These are phyloP conservation scores for Aquatica leii DNA, from an alignment of 2,888 invertebrate species.

Conservation along the genomic window DNA sequence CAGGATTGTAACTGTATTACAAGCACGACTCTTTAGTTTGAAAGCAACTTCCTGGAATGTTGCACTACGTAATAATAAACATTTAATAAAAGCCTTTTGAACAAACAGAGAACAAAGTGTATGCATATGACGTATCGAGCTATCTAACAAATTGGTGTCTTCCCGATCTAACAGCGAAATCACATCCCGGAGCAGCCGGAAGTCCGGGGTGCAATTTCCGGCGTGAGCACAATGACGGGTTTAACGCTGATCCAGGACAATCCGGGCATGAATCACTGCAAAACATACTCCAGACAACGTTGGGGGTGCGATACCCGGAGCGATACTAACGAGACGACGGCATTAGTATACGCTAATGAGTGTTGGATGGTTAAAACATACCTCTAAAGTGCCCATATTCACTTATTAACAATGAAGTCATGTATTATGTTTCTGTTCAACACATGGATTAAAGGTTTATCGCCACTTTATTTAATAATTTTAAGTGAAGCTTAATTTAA, in stretches of 20 bases:
- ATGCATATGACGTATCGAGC: slow-evolving; percentile 35
- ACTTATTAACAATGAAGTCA: slow-evolving; percentile 20
- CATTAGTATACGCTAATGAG: slow-evolving; percentile 35
- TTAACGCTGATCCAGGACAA: slow-evolving; percentile 50
- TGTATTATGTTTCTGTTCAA: slow-evolving; percentile 11
- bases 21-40: too few relatives aligned
- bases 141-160: slow-evolving; percentile 52
- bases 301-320: slow-evolving; percentile 34
- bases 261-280: slow-evolving; percentile 52
- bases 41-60: too few relatives aligned
- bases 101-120: slow-evolving; percentile 23
- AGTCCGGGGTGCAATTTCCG: slow-evolving; percentile 57
- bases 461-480: too few relatives aligned
- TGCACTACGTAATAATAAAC: too few relatives aligned
- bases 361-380: slow-evolving; percentile 32
- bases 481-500: too few relatives aligned
- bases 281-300: slow-evolving; percentile 46
- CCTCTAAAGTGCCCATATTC: slow-evolving; percentile 29
- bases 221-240: slow-evolving; percentile 53
- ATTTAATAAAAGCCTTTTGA: not conserved
- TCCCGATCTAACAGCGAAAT: slow-evolving; percentile 54
- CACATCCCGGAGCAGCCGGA: slow-evolving; percentile 53
- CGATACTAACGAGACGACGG: slow-evolving; percentile 35
- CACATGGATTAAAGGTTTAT: not conserved
- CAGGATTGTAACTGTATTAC: too few relatives aligned